Base-by-base conservation (phyloP, 2,797 vertebrate species). In the Poecile montanus region DNA sequence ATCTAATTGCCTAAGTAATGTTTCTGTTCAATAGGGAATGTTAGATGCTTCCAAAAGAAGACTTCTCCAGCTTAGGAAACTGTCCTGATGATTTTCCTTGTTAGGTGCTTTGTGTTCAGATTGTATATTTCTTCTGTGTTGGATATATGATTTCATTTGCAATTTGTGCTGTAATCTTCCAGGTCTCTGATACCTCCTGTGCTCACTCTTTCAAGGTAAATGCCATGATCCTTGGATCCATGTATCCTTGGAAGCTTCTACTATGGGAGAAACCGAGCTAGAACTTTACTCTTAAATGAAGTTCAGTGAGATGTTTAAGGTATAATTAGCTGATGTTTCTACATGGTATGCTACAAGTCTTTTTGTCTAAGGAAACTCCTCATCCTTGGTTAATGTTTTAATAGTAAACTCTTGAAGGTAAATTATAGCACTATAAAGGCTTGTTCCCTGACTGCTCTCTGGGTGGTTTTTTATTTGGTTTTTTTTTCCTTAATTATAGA, bases 381-480 rank as follows among this genome's bases (percentile, higher is more conserved):
- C 10, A 40, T 80, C 13, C 14, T 61, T 79, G 51, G 11, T 61
- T 86, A 68, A 44, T 26, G 1, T 76, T 74, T 48, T 65, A 81
- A 60, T 7, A 25, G 6, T 54, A 68, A 78, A 72, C 19, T 78
- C n/a, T 58, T 47, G 34, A 66, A 47, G 44, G 60, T 61, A 54
- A 51, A 42, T 87, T 34, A 40, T 20, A 75, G 56, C 15, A 16
- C 40, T 63, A 11, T 11, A 16, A 67, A 89, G 67, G 1, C 22
- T 75, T 67, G 8, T 44, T 89, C n/a, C 6, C 6, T 12, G 23
- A 77, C 14, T 44, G 6, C 30, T 91, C 44, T 51, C 12, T 62
- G 29, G 3, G 1, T 7, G 4, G 12, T 30, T 5, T 26, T 53
- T 18, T 5, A 15, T 60, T 58, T 45, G 2, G 2, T 5, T 36